Evolutionary conservation across 2,797 vertebrate species (phyloP).

Genomic region (Macroramphosus scolopax): DNA sequence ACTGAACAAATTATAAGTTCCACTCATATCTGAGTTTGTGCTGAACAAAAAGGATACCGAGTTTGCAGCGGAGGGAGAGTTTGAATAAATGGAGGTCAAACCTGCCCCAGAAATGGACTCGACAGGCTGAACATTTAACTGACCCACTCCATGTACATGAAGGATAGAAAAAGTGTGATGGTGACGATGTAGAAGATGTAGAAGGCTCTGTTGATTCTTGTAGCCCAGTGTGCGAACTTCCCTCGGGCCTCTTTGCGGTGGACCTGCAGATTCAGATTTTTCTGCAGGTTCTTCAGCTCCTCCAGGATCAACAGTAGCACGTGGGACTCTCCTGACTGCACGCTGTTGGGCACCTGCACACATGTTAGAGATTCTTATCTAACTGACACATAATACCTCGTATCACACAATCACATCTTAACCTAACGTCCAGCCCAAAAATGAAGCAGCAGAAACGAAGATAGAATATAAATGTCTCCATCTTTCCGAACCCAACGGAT

Average conservation of each 20-base stretch:
- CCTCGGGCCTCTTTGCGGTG: neutral
- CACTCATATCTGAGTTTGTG: too few relatives aligned
- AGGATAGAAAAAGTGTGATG: slow-evolving; percentile 51
- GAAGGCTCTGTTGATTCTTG: slow-evolving; percentile 60
- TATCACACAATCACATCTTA: too few relatives aligned
- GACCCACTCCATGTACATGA: slow-evolving; percentile 59
- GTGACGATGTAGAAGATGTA: slow-evolving; percentile 54
- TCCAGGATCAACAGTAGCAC: slow-evolving; percentile 59
- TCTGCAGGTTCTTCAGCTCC: slow-evolving; percentile 55
- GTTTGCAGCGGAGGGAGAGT: too few relatives aligned
- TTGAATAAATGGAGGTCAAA: too few relatives aligned
- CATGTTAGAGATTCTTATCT: neutral
- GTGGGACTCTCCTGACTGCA: slow-evolving; percentile 25
- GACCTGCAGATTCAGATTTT: slow-evolving; percentile 16
- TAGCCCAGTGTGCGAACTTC: slow-evolving; percentile 38
- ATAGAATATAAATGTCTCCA: too few relatives aligned
- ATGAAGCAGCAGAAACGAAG: too few relatives aligned
- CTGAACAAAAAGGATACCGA: too few relatives aligned
- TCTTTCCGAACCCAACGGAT: too few relatives aligned
- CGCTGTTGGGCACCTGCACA: slow-evolving; percentile 36
- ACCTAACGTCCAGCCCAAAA: too few relatives aligned
- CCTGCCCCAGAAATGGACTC: too few relatives aligned
- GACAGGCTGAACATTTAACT: slow-evolving; percentile 16
- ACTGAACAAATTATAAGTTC: too few relatives aligned
- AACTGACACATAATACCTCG: too few relatives aligned